A percentile compares a stretch with the other conserved stretches of the same genome.
phyloP scores from a whole-genome alignment of 2,797 vertebrate genomes.

The Hyperoplus lanceolatus region DNA sequence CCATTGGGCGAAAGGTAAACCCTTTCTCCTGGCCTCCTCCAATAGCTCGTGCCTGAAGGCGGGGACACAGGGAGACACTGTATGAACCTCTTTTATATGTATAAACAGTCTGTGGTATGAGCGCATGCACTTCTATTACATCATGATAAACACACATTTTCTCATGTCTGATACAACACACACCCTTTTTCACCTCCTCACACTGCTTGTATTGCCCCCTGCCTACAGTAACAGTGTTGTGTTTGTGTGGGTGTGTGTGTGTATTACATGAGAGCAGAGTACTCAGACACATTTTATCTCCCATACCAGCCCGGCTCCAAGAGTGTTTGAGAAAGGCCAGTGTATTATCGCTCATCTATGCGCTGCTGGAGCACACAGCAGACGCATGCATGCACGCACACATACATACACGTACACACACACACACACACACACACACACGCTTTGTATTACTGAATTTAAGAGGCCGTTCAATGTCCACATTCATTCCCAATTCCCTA shows the following conservation, averaged over 20 bases:
- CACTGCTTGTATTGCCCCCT: conserved; percentile 28
- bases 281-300: conserved; percentile 57
- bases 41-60: conserved; percentile 94
- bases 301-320: conserved; percentile 35
- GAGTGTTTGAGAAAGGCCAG: conserved; percentile 46
- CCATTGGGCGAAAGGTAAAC: conserved; percentile 98
- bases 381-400: background rate
- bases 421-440: conserved; percentile 2
- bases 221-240: background rate
- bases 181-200: conserved; percentile 8
- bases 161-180: conserved; percentile 16
- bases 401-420: conserved; percentile 13
- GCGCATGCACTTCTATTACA: background rate
- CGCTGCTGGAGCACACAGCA: conserved; percentile 11
- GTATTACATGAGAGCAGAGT: conserved; percentile 31
- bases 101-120: no score
- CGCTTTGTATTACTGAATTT: background rate
- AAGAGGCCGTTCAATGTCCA: background rate
- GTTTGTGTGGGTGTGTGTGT: conserved; percentile 8
- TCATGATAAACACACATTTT: conserved; percentile 32
- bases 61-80: conserved; percentile 55
- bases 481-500: background rate
- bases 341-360: conserved; percentile 54
- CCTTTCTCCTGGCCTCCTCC: conserved; percentile 97
- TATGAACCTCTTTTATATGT: conserved; percentile 20